phyloP scores from a whole-genome alignment of 2,888 invertebrate genomes.

The Thecophora atra region DNA sequence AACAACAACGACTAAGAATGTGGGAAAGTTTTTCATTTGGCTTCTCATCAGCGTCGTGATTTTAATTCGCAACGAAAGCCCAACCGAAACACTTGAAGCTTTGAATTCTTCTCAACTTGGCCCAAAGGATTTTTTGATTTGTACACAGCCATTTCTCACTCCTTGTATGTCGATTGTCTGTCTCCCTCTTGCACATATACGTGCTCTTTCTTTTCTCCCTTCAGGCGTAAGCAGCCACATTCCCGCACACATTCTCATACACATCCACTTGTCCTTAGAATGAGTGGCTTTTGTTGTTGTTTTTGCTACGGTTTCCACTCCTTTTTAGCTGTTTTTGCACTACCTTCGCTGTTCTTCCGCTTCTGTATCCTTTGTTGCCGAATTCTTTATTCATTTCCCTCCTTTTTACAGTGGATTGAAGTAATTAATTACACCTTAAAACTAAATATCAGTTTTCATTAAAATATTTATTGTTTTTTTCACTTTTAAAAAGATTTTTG shows the following conservation, averaged over 20 bases:
- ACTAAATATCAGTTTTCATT: no score
- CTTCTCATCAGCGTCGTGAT: constrained; percentile 62
- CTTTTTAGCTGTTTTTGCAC: not conserved
- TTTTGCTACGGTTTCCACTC: not conserved
- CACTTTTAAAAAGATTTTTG: no score
- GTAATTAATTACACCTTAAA: constrained; percentile 39
- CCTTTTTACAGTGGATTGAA: not conserved
- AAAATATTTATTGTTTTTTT: no score
- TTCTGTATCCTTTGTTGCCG: not conserved
- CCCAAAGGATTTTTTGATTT: constrained; percentile 63
- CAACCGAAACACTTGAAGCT: constrained; percentile 57
- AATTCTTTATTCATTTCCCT: no score
- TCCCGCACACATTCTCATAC: not conserved
- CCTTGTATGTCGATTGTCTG: constrained; percentile 19
- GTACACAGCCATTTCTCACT: constrained; percentile 46
- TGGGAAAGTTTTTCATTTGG: constrained; percentile 58
- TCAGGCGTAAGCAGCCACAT: not conserved
- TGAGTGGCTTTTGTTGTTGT: not conserved
- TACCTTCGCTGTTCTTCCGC: not conserved
- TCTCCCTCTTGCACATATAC: not conserved
- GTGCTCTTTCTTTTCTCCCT: not conserved
- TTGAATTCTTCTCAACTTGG: constrained; percentile 63
- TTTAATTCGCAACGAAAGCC: constrained; percentile 53
- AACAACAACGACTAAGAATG: constrained; percentile 21
- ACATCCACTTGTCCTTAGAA: not conserved